A percentile compares a stretch with the other conserved stretches of the same genome.
phyloP scores from a whole-genome alignment of 2,113 vertebrate species.

The Willisornis vidua region DNA sequence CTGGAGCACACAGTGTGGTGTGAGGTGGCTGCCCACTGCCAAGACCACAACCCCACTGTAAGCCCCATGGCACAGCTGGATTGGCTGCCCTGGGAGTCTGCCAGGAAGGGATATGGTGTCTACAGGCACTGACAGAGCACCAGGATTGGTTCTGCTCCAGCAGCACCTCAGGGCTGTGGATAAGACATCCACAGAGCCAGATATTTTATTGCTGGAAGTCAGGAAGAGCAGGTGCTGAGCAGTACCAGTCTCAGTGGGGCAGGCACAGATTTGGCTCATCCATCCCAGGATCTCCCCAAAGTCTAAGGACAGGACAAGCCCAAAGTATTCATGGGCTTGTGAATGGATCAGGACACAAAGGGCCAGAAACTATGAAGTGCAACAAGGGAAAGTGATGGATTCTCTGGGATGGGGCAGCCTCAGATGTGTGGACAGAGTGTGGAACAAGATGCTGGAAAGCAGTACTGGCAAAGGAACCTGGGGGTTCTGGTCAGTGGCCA shows the following conservation, averaged over 20 bases:
- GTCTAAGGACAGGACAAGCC: background rate
- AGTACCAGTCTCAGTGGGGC: background rate
- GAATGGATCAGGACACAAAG: fast-evolving
- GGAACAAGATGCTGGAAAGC: too few species aligned
- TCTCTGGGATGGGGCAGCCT: background rate
- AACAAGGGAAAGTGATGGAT: background rate
- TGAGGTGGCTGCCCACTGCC: background rate
- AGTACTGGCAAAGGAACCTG: too few species aligned
- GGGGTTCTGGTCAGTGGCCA: too few species aligned
- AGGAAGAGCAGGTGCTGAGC: background rate
- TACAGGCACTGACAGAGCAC: background rate
- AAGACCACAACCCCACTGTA: fast-evolving
- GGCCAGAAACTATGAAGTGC: background rate
- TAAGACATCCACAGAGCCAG: fast-evolving
- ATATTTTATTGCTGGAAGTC: background rate
- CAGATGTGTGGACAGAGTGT: background rate
- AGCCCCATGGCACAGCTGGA: background rate
- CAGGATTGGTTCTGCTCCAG: background rate
- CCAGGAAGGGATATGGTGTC: background rate
- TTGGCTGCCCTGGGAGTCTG: background rate
- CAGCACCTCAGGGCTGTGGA: background rate
- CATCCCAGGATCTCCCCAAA: background rate
- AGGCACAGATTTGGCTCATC: background rate
- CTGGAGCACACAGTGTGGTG: fast-evolving
- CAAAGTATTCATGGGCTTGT: background rate